phyloP scores from a whole-genome alignment of 2,888 invertebrate species.

The Pomacea canaliculata region DNA sequence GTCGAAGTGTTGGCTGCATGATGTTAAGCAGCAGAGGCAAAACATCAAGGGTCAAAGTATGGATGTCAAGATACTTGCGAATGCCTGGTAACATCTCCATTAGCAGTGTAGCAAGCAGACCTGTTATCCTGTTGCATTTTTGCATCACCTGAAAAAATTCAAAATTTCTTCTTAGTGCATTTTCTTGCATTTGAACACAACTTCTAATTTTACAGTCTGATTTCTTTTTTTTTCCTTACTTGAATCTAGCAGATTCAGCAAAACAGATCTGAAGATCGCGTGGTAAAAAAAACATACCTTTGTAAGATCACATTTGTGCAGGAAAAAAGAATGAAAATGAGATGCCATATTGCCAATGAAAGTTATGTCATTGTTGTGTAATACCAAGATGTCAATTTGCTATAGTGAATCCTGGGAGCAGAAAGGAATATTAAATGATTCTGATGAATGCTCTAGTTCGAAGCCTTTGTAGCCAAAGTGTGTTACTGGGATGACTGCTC shows the following conservation, averaged over 20 bases:
- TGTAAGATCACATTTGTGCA: too few relatives aligned
- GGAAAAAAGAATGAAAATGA: neutral
- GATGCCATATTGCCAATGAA: neutral
- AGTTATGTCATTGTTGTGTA: neutral
- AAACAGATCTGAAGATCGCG: too few relatives aligned
- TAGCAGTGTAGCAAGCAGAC: conserved; percentile 62
- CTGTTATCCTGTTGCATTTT: conserved; percentile 54
- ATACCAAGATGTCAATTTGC: too few relatives aligned
- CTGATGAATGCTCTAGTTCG: too few relatives aligned
- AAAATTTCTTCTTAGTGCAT: neutral
- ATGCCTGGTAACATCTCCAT: conserved; percentile 76
- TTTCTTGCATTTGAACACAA: neutral
- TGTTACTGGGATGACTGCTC: too few relatives aligned
- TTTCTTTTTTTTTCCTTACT: too few relatives aligned
- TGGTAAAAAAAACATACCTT: too few relatives aligned
- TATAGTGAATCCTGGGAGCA: too few relatives aligned
- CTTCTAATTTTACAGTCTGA: neutral
- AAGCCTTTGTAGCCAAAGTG: too few relatives aligned
- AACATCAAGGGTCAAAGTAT: conserved; percentile 77
- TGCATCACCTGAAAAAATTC: conserved; percentile 44
- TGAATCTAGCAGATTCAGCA: too few relatives aligned
- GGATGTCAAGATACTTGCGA: conserved; percentile 70
- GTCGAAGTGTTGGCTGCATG: conserved; percentile 81
- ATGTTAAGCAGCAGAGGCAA: conserved; percentile 81
- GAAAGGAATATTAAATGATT: too few relatives aligned